phyloP scores from a whole-genome alignment of 2,797 vertebrate genomes.

The Coregonus sp. region DNA sequence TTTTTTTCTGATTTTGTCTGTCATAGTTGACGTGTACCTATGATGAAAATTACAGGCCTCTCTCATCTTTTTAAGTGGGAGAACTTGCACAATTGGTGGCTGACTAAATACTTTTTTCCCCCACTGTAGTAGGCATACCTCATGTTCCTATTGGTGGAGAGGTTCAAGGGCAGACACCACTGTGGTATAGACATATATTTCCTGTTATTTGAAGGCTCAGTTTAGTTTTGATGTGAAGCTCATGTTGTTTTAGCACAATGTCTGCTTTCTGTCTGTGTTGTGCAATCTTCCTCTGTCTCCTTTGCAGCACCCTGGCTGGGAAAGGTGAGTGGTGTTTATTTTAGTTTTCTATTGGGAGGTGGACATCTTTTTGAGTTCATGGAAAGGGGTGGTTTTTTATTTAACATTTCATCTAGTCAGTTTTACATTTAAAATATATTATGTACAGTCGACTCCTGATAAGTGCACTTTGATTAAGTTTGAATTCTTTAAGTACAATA shows the following conservation, averaged over 20 bases:
- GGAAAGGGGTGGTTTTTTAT: neutral
- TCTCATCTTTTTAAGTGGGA: too few relatives aligned
- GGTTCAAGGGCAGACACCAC: too few relatives aligned
- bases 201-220: neutral
- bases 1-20: too few relatives aligned
- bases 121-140: too few relatives aligned
- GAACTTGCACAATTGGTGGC: too few relatives aligned
- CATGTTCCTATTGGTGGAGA: neutral
- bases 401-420: neutral
- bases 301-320: neutral
- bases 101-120: too few relatives aligned
- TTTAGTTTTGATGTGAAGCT: neutral
- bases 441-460: neutral
- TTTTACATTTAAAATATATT: neutral
- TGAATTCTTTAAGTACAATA: too few relatives aligned
- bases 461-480: too few relatives aligned
- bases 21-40: too few relatives aligned
- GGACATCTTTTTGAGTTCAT: neutral
- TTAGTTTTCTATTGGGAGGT: neutral
- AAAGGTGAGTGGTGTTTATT: neutral
- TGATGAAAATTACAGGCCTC: too few relatives aligned
- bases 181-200: neutral
- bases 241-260: neutral
- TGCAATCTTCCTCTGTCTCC: neutral
- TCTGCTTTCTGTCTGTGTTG: neutral